These are phyloP conservation scores for Drosophila leonis DNA, from an alignment of 2,888 invertebrate genomes.

Conservation along the genomic window DNA sequence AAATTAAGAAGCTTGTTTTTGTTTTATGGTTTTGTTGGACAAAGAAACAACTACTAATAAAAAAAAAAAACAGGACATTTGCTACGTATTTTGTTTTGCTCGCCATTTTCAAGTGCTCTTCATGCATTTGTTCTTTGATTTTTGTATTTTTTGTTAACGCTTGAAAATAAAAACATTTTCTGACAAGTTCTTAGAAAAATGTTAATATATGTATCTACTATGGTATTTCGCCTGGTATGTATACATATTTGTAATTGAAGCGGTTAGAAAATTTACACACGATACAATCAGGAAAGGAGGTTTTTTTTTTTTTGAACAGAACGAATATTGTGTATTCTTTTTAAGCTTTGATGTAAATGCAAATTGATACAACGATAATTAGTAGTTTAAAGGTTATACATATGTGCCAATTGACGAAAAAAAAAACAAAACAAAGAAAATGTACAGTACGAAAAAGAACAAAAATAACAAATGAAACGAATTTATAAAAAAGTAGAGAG, in stretches of 20 bases:
- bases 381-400: constrained; percentile 60
- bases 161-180: constrained; percentile 49
- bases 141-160: constrained; percentile 43
- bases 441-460: constrained; percentile 65
- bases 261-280: constrained; percentile 74
- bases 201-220: constrained; percentile 56
- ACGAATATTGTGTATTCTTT: constrained; percentile 44
- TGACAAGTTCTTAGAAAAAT: constrained; percentile 50
- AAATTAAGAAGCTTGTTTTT: constrained; percentile 69
- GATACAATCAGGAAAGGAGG: constrained; percentile 57
- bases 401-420: constrained; percentile 71
- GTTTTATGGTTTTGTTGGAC: constrained; percentile 40
- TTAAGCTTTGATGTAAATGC: constrained; percentile 58
- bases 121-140: constrained; percentile 73
- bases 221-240: constrained; percentile 53
- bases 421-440: constrained; percentile 65
- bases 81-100: constrained; percentile 65
- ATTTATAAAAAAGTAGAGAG: constrained; percentile 34
- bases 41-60: constrained; percentile 67
- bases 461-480: constrained; percentile 68
- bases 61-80: constrained; percentile 62
- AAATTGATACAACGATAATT: constrained; percentile 77
- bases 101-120: constrained; percentile 80
- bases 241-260: constrained; percentile 63
- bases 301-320: constrained; percentile 31